Conservation (phyloP, 2,888 invertebrate genomes). For the Netelia fuscicornis region DNA sequence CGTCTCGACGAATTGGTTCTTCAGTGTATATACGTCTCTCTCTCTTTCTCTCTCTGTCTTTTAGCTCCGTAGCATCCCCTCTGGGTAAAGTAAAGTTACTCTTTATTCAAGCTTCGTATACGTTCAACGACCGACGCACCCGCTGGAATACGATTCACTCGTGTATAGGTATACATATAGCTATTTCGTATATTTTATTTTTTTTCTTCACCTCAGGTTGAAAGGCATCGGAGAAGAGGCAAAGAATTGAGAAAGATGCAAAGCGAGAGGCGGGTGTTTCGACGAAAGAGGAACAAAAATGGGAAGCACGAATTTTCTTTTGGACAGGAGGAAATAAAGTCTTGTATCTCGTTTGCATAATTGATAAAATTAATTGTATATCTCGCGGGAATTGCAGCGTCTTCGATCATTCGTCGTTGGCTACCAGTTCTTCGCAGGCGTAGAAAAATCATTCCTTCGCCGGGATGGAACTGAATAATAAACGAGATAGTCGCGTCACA, state of each 20-base stretch:
- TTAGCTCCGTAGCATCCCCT: conserved; percentile 17
- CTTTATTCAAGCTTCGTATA: conserved; percentile 55
- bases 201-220: conserved; percentile 3
- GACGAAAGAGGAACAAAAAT: not conserved
- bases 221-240: conserved; percentile 19
- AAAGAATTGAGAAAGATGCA: conserved; percentile 37
- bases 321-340: conserved; percentile 48
- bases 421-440: conserved; percentile 15
- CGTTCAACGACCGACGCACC: conserved; percentile 48
- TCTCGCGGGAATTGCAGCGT: conserved; percentile 64
- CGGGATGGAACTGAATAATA: conserved; percentile 51
- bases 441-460: conserved; percentile 30
- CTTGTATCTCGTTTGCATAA: conserved; percentile 71
- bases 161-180: not conserved
- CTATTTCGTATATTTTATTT: not conserved
- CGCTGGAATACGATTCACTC: conserved; percentile 44
- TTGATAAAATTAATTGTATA: conserved; percentile 76
- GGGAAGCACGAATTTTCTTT: conserved; percentile 48
- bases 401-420: conserved; percentile 45
- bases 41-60: not conserved
- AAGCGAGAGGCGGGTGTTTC: not conserved
- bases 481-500: conserved; percentile 39
- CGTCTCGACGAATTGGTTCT: conserved; percentile 55
- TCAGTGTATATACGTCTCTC: conserved; percentile 30
- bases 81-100: conserved; percentile 51